Evolutionary conservation across 2,797 vertebrate genomes (phyloP).

Genomic region (Mustela erminea): DNA sequence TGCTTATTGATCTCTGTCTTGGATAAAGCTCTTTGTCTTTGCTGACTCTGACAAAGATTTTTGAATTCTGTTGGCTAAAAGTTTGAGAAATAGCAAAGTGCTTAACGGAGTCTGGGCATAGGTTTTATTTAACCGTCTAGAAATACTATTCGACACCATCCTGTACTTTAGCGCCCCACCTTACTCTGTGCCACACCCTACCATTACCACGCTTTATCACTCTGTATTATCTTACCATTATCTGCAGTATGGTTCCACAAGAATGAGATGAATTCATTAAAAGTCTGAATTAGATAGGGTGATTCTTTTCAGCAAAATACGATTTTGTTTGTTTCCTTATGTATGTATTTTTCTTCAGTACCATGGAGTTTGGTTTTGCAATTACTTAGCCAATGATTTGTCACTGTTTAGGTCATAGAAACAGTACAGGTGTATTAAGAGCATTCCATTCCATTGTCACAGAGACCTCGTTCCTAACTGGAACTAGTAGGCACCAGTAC

Average conservation of each 20-base stretch:
- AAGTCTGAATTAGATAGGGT: background rate
- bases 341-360: conserved; percentile 24
- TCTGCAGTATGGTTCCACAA: background rate
- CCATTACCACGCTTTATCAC: background rate
- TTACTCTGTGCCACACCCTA: background rate
- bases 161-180: background rate
- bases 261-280: background rate
- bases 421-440: background rate
- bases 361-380: background rate
- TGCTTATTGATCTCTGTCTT: background rate
- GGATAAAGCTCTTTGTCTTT: background rate
- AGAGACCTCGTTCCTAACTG: background rate
- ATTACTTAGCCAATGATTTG: conserved; percentile 23
- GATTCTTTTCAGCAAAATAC: conserved; percentile 22
- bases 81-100: background rate
- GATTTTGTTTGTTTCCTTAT: background rate
- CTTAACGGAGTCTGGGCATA: background rate
- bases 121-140: background rate
- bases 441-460: background rate
- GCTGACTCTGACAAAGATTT: background rate
- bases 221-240: background rate
- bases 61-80: background rate
- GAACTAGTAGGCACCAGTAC: background rate
- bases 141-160: background rate
- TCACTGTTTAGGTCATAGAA: background rate